Conservation (phyloP, 2,113 vertebrate species). For the Donacobius atricapilla region DNA sequence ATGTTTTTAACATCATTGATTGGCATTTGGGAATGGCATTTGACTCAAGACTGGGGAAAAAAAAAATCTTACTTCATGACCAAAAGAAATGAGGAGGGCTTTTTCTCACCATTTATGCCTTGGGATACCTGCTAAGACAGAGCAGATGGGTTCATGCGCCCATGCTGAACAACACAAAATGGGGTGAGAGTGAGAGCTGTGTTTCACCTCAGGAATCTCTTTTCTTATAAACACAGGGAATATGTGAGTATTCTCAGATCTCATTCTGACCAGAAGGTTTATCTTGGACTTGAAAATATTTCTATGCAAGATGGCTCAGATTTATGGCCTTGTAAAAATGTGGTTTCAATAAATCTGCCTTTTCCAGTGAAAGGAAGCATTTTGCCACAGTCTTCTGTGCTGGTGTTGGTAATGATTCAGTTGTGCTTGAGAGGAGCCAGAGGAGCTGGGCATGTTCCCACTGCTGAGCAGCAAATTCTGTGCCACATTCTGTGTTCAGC, state of each 20-base stretch:
- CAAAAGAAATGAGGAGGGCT: not conserved
- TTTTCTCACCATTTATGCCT: not conserved
- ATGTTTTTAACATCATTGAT: not conserved
- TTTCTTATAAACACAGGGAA: not conserved
- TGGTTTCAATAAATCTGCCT: not conserved
- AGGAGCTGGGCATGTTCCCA: not conserved
- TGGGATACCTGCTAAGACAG: not conserved
- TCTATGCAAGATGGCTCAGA: not conserved
- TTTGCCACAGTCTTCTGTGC: not conserved
- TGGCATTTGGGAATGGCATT: not conserved
- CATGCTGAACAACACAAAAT: not conserved
- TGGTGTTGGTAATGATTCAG: not conserved
- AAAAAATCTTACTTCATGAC: not conserved
- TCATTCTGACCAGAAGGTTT: not conserved
- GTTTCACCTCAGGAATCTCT: not conserved
- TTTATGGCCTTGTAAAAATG: not conserved
- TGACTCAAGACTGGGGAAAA: not conserved
- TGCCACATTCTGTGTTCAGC: not conserved
- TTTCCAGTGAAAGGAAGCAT: not conserved
- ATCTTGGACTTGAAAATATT: not conserved
- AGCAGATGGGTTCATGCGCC: not conserved
- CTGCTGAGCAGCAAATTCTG: not conserved
- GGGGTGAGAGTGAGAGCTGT: rapidly evolving
- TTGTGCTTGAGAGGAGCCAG: rapidly evolving
- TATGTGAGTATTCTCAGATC: not conserved